Evolutionary conservation across 2,797 vertebrate genomes (phyloP), one percentile per base, ranked within the genome.

Genomic region (Lithobates pipiens): DNA sequence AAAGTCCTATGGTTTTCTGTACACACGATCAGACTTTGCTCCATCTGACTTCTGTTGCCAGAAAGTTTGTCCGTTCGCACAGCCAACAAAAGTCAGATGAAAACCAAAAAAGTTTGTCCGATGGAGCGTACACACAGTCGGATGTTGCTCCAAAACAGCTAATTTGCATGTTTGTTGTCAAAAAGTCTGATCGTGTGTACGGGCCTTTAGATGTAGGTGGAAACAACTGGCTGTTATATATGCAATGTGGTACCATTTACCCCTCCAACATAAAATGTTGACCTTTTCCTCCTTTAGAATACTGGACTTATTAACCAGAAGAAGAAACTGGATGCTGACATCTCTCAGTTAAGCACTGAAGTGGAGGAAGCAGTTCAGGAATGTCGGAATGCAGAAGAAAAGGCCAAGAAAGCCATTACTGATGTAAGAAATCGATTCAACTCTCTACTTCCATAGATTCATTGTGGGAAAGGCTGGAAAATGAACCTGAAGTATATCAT

Each of bases 401-500:
- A 98, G 92, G 97, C 97, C 5, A 98, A 98, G 91, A 98, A 98
- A 89, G 97, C 97, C 44, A 97, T 98, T 90, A 97, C 95, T 0
- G 97, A 98, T 25, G 97, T 98, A 91, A 94, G 95, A 50, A 65
- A 65, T 8, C 5, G 9, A 5, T 65, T 21, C 7, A 9, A 21
- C 61, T 25, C 9, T 11, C 61, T 23, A 2, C 9, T 9, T 61
- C 7, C 23, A 3, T 9, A 21, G 23, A 65, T 4, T 65, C 2
- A 25, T 65, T 9, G 7, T 10, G 11, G 23, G 10, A 10, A 23
- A 65, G 8, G 23, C 8, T 23, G 2, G 61, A 10, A 25, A 65
- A 25, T 65, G n/a, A 9, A 65, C 7, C 61, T 25, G n/a, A 11
- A 65, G 9, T 9, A 9, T 65, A 25, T 65, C 10, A 65, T 9